Evolutionary conservation across 2,113 vertebrate species (phyloP).

Genomic region (Callionymus lyra): DNA sequence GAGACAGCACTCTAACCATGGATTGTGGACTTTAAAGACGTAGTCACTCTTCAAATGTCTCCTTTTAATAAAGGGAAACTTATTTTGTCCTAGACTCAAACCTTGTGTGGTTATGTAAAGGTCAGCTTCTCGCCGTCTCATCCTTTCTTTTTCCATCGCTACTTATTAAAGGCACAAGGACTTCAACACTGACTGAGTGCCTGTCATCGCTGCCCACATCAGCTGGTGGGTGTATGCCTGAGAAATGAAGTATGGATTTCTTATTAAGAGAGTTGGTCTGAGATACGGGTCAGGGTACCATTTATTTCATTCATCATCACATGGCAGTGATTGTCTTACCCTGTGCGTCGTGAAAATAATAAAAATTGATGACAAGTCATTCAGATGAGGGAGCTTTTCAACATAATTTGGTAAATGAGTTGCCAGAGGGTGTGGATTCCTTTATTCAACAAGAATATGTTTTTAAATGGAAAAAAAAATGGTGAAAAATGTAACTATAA

Average conservation of each 20-base stretch:
- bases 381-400: too few relatives aligned
- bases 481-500: too few relatives aligned
- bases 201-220: conserved; percentile 36
- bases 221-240: conserved; percentile 37
- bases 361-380: too few relatives aligned
- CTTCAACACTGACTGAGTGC: conserved; percentile 45
- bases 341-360: too few relatives aligned
- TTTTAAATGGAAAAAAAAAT: too few relatives aligned
- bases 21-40: too few relatives aligned
- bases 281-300: conserved; percentile 60
- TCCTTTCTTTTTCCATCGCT: conserved; percentile 11
- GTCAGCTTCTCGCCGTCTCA: conserved; percentile 22
- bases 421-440: too few relatives aligned
- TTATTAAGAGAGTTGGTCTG: conserved; percentile 52
- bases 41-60: too few relatives aligned
- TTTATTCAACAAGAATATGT: too few relatives aligned
- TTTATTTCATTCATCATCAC: conserved; percentile 32
- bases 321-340: too few relatives aligned
- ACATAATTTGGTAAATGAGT: too few relatives aligned
- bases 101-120: conserved; percentile 50
- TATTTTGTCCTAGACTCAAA: conserved; percentile 25
- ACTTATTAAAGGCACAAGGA: conserved; percentile 16
- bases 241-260: conserved; percentile 70
- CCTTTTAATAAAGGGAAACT: conserved; percentile 35
- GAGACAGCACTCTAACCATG: too few relatives aligned